Evolutionary conservation across 2,797 vertebrate species (phyloP).

Genomic region (Coranthus polyacanthus): DNA sequence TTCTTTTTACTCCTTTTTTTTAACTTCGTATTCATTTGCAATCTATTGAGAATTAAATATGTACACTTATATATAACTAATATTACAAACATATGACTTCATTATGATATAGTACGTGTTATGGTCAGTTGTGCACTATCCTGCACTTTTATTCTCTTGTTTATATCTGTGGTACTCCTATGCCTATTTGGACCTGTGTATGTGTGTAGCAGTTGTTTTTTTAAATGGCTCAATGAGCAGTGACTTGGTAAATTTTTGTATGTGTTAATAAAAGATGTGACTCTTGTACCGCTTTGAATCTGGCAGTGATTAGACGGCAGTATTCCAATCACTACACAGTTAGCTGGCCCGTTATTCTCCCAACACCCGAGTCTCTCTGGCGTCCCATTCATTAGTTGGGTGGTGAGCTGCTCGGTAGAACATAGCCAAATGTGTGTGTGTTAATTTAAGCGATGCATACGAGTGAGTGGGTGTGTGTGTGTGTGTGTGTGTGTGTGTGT

Average conservation of each 20-base stretch:
- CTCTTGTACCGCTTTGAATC: constrained; percentile 25
- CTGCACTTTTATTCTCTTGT: constrained; percentile 5
- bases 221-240: constrained; percentile 13
- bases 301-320: constrained; percentile 34
- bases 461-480: constrained; percentile 27
- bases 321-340: constrained; percentile 31
- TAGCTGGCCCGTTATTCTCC: not conserved
- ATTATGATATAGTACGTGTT: not conserved
- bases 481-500: constrained; percentile 30
- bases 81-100: not conserved
- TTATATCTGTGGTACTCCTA: not conserved
- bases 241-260: constrained; percentile 6
- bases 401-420: constrained; percentile 49
- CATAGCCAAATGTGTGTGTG: constrained; percentile 43
- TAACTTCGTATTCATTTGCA: not conserved
- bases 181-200: not conserved
- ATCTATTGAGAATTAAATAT: not conserved
- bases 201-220: not conserved
- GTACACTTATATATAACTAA: not conserved
- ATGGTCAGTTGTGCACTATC: not conserved
- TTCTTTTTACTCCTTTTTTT: not conserved
- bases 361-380: constrained; percentile 30
- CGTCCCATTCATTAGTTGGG: constrained; percentile 53
- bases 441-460: constrained; percentile 39
- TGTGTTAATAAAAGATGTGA: constrained; percentile 39